Percentiles rank a stretch among this genome's conserved stretches.
Evolutionary conservation across 1,140 invertebrate species (phyloP).

Genomic region (Akabosia matsudoensis): DNA sequence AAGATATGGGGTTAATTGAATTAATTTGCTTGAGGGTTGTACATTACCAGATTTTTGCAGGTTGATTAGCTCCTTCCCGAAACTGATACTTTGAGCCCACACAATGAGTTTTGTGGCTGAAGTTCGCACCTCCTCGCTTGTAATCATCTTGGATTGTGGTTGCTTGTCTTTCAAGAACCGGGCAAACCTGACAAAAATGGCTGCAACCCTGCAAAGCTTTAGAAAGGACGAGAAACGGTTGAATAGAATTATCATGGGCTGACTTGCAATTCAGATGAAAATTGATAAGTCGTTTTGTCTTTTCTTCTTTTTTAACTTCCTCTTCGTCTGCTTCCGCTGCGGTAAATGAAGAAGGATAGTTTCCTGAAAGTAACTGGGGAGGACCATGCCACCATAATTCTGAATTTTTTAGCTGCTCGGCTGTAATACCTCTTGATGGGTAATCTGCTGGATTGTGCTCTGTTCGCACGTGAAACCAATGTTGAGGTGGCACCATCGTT

Average conservation of each 20-base stretch:
- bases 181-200: background rate
- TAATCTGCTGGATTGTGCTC: constrained; percentile 54
- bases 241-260: background rate
- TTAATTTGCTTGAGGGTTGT: background rate
- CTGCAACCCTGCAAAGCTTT: background rate
- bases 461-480: constrained; percentile 53
- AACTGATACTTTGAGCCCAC: constrained; percentile 47
- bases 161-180: background rate
- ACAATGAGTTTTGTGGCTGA: background rate
- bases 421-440: constrained; percentile 50
- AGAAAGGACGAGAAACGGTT: background rate
- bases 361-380: background rate
- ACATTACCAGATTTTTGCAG: constrained; percentile 38
- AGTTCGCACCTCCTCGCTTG: background rate
- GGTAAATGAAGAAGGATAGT: background rate
- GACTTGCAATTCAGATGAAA: background rate
- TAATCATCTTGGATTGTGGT: background rate
- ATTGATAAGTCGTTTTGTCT: background rate
- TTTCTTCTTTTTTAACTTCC: background rate
- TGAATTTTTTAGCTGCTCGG: constrained; percentile 43
- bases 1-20: background rate
- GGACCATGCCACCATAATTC: constrained; percentile 52
- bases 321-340: background rate
- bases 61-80: background rate
- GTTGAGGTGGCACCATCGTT: constrained; percentile 28